Conservation (phyloP, 2,113 vertebrate species). For the Trachemys scripta region DNA sequence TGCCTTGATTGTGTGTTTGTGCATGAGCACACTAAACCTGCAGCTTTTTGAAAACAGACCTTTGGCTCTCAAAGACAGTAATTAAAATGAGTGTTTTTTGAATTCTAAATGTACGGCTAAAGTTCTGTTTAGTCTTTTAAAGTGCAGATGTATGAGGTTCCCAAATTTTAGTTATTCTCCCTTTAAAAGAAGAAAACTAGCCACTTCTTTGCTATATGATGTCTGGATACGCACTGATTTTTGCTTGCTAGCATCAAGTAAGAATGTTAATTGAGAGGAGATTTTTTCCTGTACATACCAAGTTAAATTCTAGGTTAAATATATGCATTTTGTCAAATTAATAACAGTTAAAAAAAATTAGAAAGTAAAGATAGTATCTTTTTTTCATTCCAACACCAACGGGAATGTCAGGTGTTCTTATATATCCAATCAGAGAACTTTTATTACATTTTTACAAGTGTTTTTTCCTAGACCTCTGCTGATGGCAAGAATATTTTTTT, state of each 20-base stretch:
- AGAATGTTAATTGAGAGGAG: not conserved
- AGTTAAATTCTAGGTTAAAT: not conserved
- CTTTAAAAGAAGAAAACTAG: not conserved
- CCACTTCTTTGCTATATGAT: not conserved
- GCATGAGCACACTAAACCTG: not conserved
- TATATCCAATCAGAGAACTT: not conserved
- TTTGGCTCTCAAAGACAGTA: not conserved
- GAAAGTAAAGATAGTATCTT: not conserved
- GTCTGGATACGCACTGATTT: not conserved
- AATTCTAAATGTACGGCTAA: not conserved
- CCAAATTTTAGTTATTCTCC: not conserved
- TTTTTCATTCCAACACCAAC: not conserved
- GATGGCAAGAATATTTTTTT: not conserved
- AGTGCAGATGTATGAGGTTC: not conserved
- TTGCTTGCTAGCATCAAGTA: not conserved
- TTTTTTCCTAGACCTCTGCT: not conserved
- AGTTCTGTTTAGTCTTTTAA: not conserved
- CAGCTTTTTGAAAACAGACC: not conserved
- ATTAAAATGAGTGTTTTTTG: not conserved
- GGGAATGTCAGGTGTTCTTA: not conserved
- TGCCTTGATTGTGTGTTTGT: not conserved
- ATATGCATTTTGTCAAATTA: not conserved
- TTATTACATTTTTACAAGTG: not conserved
- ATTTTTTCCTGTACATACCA: not conserved
- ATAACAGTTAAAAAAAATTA: not conserved